Conservation (phyloP, 2,113 vertebrate species). For the Uria aalge region DNA sequence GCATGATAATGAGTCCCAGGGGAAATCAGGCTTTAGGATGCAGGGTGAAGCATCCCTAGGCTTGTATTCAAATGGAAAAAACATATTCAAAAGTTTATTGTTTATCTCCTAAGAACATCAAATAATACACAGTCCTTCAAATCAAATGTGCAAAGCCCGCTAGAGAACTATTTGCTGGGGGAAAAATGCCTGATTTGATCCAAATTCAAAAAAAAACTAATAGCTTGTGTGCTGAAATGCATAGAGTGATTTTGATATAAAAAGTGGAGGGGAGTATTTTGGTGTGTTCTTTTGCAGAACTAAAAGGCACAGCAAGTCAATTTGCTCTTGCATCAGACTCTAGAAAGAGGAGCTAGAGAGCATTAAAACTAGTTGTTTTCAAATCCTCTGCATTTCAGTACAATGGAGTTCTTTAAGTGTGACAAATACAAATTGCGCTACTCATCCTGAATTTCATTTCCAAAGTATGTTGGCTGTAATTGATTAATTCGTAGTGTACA, state of each 20-base stretch:
- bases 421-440: slow-evolving; percentile 28
- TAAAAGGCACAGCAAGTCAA: neutral
- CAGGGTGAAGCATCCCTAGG: slow-evolving; percentile 59
- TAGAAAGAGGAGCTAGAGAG: slow-evolving; percentile 11
- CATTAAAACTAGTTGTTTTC: neutral
- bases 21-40: slow-evolving; percentile 74
- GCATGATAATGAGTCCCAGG: slow-evolving; percentile 75
- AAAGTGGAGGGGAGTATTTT: neutral
- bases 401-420: slow-evolving; percentile 19
- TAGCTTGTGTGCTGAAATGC: neutral
- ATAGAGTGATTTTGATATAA: neutral
- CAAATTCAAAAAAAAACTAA: slow-evolving; percentile 39
- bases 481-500: slow-evolving; percentile 20
- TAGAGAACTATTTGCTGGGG: slow-evolving; percentile 23
- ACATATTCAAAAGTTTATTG: slow-evolving; percentile 72
- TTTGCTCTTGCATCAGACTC: slow-evolving; percentile 7
- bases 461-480: neutral
- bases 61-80: slow-evolving; percentile 71
- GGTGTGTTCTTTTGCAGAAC: neutral
- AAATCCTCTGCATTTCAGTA: neutral
- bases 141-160: slow-evolving; percentile 19
- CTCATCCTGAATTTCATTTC: slow-evolving; percentile 13
- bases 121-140: slow-evolving; percentile 47
- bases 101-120: slow-evolving; percentile 68
- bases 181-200: neutral